Base-by-base conservation (phyloP, 2,797 vertebrate genomes). In the Aphelocoma californica region DNA sequence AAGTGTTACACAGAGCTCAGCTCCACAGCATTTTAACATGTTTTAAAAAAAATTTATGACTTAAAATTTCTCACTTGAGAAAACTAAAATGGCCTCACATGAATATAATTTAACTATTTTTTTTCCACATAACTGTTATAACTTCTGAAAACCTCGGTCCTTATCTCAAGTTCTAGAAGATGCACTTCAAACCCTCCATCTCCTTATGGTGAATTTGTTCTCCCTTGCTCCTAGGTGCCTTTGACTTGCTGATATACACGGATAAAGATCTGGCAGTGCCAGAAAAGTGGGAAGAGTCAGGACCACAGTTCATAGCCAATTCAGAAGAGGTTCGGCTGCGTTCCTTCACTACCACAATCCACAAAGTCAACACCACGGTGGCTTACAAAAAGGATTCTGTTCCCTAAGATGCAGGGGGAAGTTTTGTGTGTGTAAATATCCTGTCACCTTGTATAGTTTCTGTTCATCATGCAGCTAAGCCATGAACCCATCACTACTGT, bases 281-380 rank as follows among this genome's bases (percentile, higher is more conserved):
- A 26, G 99, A 99, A 1, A 99, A 99, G 96, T 99, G 99, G 99
- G 99, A 99, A 67, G 99, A 99, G 96, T 99, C 99, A 0, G 99
- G 99, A 10, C 99, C 99, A 9, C 99, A 99, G 88, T 99, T 99
- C 70, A 99, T 99, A 38, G 85, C 98, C 95, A 99, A 99, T 53
- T 99, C 99, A 0, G 99, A 99, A 97, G 99, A 99, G 94, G 99
- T 99, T 69, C 98, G 98, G 26, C 97, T 99, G 23, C 98, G 99
- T 28, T 99, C 99, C 53, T 99, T 99, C 96, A 99, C 99, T 42
- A 99, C 99, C 12, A 99, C 99, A 9, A 99, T 99, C 96, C 99
- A 99, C 97, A 99, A 99, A 96, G 99, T 99, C 20, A 99, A 98
- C 77, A 99, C 99, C 90, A 98, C 97, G 91, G 99, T 99, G 96